These are phyloP conservation scores for Macrobrachium rosenbergii DNA, from an alignment of 1,140 invertebrate genomes.

Conservation along the genomic window DNA sequence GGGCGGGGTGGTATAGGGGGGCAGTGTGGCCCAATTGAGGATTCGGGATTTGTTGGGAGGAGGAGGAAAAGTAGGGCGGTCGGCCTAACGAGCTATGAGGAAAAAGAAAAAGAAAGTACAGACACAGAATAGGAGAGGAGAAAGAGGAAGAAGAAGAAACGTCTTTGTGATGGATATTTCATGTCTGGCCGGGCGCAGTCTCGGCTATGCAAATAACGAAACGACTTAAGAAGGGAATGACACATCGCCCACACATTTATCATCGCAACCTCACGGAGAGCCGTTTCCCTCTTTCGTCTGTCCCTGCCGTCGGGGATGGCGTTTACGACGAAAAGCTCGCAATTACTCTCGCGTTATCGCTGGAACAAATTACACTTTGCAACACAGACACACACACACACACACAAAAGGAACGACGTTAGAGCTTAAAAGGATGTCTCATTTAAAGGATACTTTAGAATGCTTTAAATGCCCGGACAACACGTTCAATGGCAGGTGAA, in stretches of 20 bases:
- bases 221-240: conserved; percentile 22
- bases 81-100: background rate
- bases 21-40: background rate
- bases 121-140: background rate
- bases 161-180: conserved; percentile 3
- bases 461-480: too few relatives aligned
- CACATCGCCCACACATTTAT: conserved; percentile 44
- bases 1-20: background rate
- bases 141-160: background rate
- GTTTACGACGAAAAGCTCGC: background rate
- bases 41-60: background rate
- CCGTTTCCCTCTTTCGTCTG: background rate
- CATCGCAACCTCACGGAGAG: background rate
- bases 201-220: conserved; percentile 29
- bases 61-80: background rate
- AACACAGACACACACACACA: too few relatives aligned
- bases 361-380: conserved; percentile 1
- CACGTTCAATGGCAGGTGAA: too few relatives aligned
- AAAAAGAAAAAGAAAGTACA: background rate
- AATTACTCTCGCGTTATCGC: conserved; percentile 19
- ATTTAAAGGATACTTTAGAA: too few relatives aligned
- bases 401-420: too few relatives aligned
- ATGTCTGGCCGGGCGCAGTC: conserved; percentile 21
- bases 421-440: too few relatives aligned
- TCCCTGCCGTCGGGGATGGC: too few relatives aligned